A percentile compares a stretch with the other conserved stretches of the same genome.
phyloP scores from a whole-genome alignment of 2,797 vertebrate species.

The Pangasius mekongensis region DNA sequence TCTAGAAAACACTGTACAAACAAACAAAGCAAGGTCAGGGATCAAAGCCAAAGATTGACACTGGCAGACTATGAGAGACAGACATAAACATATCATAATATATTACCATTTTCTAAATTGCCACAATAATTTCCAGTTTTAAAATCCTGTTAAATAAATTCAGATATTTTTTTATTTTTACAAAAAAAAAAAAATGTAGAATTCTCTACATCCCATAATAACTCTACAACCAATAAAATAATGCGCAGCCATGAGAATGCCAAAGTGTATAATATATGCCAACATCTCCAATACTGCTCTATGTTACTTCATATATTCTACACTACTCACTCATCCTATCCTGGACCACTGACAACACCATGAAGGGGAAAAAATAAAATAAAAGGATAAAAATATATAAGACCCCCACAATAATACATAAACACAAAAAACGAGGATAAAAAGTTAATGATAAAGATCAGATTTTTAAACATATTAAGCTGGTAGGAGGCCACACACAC shows the following conservation, averaged over 20 bases:
- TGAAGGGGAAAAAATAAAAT: not conserved
- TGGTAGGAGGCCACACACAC: constrained; percentile 24
- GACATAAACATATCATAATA: constrained; percentile 49
- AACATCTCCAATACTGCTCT: constrained; percentile 45
- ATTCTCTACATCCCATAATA: constrained; percentile 54
- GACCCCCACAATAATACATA: constrained; percentile 21
- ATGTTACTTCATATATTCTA: constrained; percentile 35
- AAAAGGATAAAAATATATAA: constrained; percentile 22
- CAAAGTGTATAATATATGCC: constrained; percentile 45
- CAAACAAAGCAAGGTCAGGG: constrained; percentile 34
- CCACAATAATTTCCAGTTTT: constrained; percentile 35
- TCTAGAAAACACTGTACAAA: constrained; percentile 51
- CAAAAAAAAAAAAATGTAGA: constrained; percentile 35
- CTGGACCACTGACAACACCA: not conserved
- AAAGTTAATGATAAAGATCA: not conserved
- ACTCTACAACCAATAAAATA: constrained; percentile 51
- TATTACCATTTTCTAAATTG: constrained; percentile 50
- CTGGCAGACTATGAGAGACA: constrained; percentile 37
- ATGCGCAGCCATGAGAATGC: constrained; percentile 41
- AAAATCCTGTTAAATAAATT: constrained; percentile 46
- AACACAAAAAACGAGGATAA: not conserved
- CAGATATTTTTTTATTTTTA: constrained; percentile 18
- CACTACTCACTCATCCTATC: constrained; percentile 4
- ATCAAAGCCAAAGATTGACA: constrained; percentile 7
- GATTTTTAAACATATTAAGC: constrained; percentile 33